Evolutionary conservation across 2,888 invertebrate species (phyloP).

Genomic region (Drosophila mimetica): DNA sequence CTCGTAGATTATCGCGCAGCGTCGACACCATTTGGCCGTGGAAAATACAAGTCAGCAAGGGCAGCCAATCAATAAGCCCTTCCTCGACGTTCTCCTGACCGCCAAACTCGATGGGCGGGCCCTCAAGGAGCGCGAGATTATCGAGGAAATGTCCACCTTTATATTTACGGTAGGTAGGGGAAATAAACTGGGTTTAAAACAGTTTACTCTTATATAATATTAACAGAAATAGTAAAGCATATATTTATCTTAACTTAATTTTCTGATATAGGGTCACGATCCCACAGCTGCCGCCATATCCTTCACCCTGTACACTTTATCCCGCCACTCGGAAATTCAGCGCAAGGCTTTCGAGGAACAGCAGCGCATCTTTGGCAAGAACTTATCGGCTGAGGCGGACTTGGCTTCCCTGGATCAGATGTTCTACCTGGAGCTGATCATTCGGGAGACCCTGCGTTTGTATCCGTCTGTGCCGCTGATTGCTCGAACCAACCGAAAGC

Average conservation of each 20-base stretch:
- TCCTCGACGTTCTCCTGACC: constrained; percentile 75
- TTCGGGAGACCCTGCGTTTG: constrained; percentile 75
- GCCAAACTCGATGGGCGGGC: constrained; percentile 71
- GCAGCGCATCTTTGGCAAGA: constrained; percentile 83
- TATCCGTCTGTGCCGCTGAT: constrained; percentile 80
- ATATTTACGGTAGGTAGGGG: constrained; percentile 75
- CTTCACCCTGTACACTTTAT: constrained; percentile 85
- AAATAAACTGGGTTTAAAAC: too few relatives aligned
- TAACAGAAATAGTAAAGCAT: too few relatives aligned
- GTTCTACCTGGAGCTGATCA: constrained; percentile 76
- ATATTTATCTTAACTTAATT: too few relatives aligned
- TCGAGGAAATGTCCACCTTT: constrained; percentile 81
- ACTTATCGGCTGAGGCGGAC: constrained; percentile 58
- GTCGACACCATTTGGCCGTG: constrained; percentile 48
- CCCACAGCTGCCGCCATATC: constrained; percentile 86
- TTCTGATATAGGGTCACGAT: constrained; percentile 85
- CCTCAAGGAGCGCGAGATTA: constrained; percentile 71
- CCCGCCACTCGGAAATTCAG: constrained; percentile 85
- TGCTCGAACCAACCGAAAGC: constrained; percentile 74
- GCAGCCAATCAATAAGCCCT: constrained; percentile 54
- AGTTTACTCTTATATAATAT: too few relatives aligned
- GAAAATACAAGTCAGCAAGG: not conserved
- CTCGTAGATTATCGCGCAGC: constrained; percentile 61
- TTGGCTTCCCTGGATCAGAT: constrained; percentile 58
- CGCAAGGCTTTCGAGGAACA: constrained; percentile 85